Conservation (phyloP, 2,888 invertebrate genomes). For the Julus scandinavius region DNA sequence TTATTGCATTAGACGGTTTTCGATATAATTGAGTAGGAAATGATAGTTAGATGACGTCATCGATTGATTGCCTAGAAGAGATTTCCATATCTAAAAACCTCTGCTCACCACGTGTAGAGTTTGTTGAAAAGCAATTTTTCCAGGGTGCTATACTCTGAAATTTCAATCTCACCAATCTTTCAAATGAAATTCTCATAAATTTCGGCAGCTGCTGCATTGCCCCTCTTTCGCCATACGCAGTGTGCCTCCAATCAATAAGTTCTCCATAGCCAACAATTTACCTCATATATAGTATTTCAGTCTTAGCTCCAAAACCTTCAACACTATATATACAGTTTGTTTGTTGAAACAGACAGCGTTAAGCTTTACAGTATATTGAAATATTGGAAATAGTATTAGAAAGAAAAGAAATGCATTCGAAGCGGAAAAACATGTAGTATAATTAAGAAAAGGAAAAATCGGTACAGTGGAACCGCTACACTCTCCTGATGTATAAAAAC, state of each 20-base stretch:
- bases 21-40: constrained; percentile 42
- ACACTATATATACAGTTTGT: neutral
- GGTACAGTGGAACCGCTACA: too few relatives aligned
- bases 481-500: too few relatives aligned
- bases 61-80: neutral
- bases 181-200: constrained; percentile 1
- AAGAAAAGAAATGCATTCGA: too few relatives aligned
- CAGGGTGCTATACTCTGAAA: neutral
- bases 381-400: too few relatives aligned
- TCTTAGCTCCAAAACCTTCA: neutral
- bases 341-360: neutral
- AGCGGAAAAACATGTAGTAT: too few relatives aligned
- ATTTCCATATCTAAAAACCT: neutral
- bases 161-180: neutral
- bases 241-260: neutral
- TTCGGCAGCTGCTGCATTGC: neutral
- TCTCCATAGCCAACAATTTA: neutral
- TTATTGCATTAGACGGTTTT: constrained; percentile 17
- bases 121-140: neutral
- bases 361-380: too few relatives aligned
- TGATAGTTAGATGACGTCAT: neutral
- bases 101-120: neutral
- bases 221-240: neutral
- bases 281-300: neutral
- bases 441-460: too few relatives aligned